A percentile compares a stretch with the other conserved stretches of the same genome.
Conservation (phyloP, 2,888 invertebrate genomes). For the Alsophila aescularia region DNA sequence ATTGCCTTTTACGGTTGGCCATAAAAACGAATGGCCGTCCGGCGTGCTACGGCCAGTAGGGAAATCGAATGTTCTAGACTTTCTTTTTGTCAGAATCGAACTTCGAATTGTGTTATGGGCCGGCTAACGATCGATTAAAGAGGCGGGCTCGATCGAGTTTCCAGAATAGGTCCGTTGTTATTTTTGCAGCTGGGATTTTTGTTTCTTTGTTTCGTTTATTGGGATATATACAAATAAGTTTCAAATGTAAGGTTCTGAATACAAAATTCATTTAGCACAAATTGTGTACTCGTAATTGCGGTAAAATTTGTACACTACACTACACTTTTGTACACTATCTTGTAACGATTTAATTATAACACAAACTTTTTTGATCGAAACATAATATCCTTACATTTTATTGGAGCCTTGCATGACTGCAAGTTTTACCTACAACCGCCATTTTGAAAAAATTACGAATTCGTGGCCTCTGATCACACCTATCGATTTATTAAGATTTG, state of each 20-base stretch:
- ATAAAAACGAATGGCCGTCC: slow-evolving; percentile 68
- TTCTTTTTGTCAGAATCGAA: slow-evolving; percentile 47
- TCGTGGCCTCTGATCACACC: too few relatives aligned
- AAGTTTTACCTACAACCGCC: too few relatives aligned
- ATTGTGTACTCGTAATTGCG: too few relatives aligned
- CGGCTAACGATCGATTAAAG: slow-evolving; percentile 38
- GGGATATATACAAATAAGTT: neutral
- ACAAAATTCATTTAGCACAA: neutral
- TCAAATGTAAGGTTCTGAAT: neutral
- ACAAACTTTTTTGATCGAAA: too few relatives aligned
- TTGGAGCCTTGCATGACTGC: too few relatives aligned
- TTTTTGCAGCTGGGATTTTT: slow-evolving; percentile 26
- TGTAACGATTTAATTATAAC: too few relatives aligned
- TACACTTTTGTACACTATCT: too few relatives aligned
- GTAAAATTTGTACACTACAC: too few relatives aligned
- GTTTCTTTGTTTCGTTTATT: slow-evolving; percentile 17
- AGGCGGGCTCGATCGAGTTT: slow-evolving; percentile 22
- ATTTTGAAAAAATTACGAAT: too few relatives aligned
- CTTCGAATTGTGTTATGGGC: slow-evolving; percentile 44
- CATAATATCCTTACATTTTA: too few relatives aligned
- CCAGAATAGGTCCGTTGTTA: slow-evolving; percentile 29
- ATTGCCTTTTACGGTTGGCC: slow-evolving; percentile 62
- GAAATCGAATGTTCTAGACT: slow-evolving; percentile 44
- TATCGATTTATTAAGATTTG: too few relatives aligned
- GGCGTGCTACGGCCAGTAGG: slow-evolving; percentile 51